Evolutionary conservation across 2,797 vertebrate genomes (phyloP).

Genomic region (Scolopax bukidnonensis): DNA sequence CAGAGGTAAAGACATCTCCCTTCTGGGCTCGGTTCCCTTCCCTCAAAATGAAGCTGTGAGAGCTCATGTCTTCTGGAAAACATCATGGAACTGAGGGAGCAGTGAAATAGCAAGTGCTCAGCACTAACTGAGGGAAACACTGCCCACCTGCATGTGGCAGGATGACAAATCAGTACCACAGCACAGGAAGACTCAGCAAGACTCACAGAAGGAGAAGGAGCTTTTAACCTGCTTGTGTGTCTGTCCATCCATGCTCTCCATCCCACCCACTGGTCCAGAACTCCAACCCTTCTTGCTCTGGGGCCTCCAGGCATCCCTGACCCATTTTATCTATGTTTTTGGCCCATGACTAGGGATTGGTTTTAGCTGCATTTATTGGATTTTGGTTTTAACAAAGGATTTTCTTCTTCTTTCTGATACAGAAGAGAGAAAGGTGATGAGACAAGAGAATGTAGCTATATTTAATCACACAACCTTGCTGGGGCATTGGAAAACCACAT

Average conservation of each 20-base stretch:
- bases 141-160: background rate
- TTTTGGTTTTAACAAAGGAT: background rate
- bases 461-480: background rate
- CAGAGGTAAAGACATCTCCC: background rate
- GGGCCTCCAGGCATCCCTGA: background rate
- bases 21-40: background rate
- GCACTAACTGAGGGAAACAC: background rate
- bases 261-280: background rate
- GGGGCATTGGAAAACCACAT: background rate
- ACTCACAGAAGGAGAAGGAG: background rate
- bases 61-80: background rate
- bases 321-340: background rate
- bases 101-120: fast-evolving
- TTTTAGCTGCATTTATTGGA: background rate
- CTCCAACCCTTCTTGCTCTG: background rate
- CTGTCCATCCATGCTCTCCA: background rate
- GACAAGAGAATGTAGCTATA: background rate
- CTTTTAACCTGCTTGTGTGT: background rate
- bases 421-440: background rate
- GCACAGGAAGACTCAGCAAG: background rate
- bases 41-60: background rate
- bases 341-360: background rate
- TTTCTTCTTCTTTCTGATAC: background rate
- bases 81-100: background rate
- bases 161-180: fast-evolving